Conservation (phyloP, 1,140 invertebrate genomes). For the Phocides pigmalion region DNA sequence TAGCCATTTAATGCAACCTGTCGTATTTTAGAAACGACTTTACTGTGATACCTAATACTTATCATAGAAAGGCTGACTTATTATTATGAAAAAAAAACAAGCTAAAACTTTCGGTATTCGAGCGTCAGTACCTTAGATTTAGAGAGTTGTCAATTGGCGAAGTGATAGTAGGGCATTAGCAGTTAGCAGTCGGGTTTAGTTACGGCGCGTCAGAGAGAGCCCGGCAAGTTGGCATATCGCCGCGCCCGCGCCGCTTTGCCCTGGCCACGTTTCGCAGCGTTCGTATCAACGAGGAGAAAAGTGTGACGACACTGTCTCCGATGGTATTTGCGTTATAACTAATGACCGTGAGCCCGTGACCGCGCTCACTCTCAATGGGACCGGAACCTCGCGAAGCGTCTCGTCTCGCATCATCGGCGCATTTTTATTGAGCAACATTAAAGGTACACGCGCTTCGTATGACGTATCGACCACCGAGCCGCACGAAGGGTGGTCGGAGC, state of each 20-base stretch:
- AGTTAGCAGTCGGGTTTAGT: conserved; percentile 64
- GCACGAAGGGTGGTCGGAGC: conserved; percentile 59
- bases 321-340: conserved; percentile 48
- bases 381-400: conserved; percentile 46
- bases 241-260: conserved; percentile 37
- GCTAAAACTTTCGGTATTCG: conserved; percentile 32
- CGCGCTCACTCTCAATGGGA: conserved; percentile 61
- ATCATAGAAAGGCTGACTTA: not conserved
- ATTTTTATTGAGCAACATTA: conserved; percentile 12
- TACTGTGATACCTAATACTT: conserved; percentile 7
- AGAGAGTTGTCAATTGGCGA: conserved; percentile 60
- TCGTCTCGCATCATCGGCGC: conserved; percentile 16
- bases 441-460: conserved; percentile 25
- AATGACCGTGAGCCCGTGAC: conserved; percentile 65
- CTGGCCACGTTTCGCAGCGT: conserved; percentile 21
- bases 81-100: conserved; percentile 17
- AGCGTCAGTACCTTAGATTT: conserved; percentile 48
- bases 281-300: conserved; percentile 43
- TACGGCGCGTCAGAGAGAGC: conserved; percentile 67
- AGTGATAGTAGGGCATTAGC: conserved; percentile 78
- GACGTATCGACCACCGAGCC: conserved; percentile 59
- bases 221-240: conserved; percentile 48
- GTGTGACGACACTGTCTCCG: conserved; percentile 48
- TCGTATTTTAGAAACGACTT: conserved; percentile 19
- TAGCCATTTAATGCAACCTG: conserved; percentile 9